Evolutionary conservation across 2,113 vertebrate genomes (phyloP).

Genomic region (Turdus rufiventris): DNA sequence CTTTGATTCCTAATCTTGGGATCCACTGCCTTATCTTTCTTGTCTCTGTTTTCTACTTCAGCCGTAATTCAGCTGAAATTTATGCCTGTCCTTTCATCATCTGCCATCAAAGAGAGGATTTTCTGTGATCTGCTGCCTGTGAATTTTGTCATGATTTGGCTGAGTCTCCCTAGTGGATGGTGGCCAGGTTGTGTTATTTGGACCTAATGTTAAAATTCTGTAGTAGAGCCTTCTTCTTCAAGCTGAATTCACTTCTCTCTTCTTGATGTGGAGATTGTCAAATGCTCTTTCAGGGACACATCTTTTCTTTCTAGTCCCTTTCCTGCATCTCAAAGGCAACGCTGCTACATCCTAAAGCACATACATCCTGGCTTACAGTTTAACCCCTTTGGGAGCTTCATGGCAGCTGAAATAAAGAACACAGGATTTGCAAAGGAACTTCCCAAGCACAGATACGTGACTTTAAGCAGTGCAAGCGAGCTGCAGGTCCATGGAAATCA

Average conservation of each 20-base stretch:
- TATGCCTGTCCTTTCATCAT: slow-evolving; percentile 32
- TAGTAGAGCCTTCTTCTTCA: background rate
- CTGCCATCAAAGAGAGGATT: slow-evolving; percentile 31
- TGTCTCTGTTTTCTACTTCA: background rate
- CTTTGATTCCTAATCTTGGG: background rate
- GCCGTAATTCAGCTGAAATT: background rate
- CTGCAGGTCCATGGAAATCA: background rate
- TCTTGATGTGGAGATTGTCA: background rate
- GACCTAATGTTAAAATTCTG: background rate
- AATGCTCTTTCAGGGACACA: background rate
- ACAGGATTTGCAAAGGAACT: background rate
- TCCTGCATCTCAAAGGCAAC: background rate
- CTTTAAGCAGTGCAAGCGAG: background rate
- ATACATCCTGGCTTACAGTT: background rate
- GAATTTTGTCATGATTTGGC: slow-evolving; percentile 12
- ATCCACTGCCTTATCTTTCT: background rate
- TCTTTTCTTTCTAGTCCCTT: background rate
- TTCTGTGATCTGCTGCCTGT: slow-evolving; percentile 19
- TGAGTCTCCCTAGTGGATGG: background rate
- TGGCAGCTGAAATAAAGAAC: background rate
- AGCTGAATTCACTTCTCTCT: background rate
- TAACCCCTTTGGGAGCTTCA: background rate
- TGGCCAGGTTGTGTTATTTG: slow-evolving; percentile 1
- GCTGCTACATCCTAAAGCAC: background rate
- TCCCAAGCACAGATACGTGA: background rate